phyloP scores from a whole-genome alignment of 2,888 invertebrate species.

The Torymus texanus region DNA sequence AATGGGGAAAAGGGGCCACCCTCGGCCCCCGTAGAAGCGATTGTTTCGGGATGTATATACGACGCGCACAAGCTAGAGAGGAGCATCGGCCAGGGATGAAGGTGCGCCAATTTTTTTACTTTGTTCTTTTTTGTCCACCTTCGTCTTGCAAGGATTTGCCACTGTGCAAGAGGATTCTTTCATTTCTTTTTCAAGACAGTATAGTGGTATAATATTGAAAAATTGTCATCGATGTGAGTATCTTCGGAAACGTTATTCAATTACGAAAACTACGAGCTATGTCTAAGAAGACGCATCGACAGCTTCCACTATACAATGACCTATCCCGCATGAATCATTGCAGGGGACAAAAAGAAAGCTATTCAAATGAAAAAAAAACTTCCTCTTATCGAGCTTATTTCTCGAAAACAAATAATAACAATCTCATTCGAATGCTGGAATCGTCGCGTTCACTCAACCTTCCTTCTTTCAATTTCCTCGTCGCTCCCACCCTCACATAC shows the following conservation, averaged over 20 bases:
- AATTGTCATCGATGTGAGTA: too few species aligned
- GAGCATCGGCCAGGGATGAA: slow-evolving; percentile 59
- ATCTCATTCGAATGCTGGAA: background rate
- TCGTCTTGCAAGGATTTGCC: background rate
- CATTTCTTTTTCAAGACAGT: too few species aligned
- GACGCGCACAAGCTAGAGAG: slow-evolving; percentile 57
- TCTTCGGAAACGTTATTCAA: too few species aligned
- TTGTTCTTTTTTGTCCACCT: background rate
- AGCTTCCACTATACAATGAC: too few species aligned
- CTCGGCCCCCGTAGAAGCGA: slow-evolving; percentile 63
- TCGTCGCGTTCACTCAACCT: background rate
- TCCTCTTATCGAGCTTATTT: background rate
- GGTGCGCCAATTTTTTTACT: slow-evolving; percentile 63
- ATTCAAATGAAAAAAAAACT: too few species aligned
- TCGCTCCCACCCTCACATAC: too few species aligned
- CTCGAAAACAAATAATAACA: background rate
- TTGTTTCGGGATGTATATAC: slow-evolving; percentile 73
- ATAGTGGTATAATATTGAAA: too few species aligned
- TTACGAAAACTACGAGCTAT: too few species aligned
- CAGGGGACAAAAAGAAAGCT: too few species aligned
- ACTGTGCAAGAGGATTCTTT: too few species aligned
- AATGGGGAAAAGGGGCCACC: slow-evolving; percentile 59
- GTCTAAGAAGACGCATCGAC: too few species aligned
- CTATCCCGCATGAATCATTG: too few species aligned
- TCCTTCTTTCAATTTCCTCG: background rate